Conservation (phyloP, 2,888 invertebrate species). For the Ophion obscuratus region DNA sequence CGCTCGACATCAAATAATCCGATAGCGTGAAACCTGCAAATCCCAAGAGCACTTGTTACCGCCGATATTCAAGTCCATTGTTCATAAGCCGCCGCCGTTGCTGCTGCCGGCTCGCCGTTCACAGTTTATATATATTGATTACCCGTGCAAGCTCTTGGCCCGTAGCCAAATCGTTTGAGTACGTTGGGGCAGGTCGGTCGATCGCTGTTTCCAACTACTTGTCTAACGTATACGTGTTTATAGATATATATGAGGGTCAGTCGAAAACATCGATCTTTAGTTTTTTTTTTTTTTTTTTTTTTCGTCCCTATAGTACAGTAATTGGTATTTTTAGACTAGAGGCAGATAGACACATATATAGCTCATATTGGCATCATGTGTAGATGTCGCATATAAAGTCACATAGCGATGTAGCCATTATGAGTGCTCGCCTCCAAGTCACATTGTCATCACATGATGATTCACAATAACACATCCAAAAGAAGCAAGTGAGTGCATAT, state of each 20-base stretch:
- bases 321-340: too few species aligned
- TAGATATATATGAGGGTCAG: neutral
- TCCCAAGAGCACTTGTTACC: conserved; percentile 49
- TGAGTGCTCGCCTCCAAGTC: too few species aligned
- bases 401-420: too few species aligned
- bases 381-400: too few species aligned
- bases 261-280: neutral
- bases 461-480: too few species aligned
- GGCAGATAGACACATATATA: too few species aligned
- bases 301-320: too few species aligned
- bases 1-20: conserved; percentile 58
- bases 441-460: too few species aligned
- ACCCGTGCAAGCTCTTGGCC: conserved; percentile 74
- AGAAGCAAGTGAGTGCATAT: too few species aligned
- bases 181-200: conserved; percentile 59
- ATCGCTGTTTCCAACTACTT: conserved; percentile 47
- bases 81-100: conserved; percentile 50
- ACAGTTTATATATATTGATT: conserved; percentile 77
- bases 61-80: conserved; percentile 63
- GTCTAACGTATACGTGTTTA: conserved; percentile 16
- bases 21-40: conserved; percentile 52
- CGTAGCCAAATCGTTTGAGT: conserved; percentile 74
- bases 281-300: too few species aligned
- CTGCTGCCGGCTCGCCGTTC: conserved; percentile 2
- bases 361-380: too few species aligned